Conservation (phyloP, 2,888 invertebrate species). For the Carcina quercana region DNA sequence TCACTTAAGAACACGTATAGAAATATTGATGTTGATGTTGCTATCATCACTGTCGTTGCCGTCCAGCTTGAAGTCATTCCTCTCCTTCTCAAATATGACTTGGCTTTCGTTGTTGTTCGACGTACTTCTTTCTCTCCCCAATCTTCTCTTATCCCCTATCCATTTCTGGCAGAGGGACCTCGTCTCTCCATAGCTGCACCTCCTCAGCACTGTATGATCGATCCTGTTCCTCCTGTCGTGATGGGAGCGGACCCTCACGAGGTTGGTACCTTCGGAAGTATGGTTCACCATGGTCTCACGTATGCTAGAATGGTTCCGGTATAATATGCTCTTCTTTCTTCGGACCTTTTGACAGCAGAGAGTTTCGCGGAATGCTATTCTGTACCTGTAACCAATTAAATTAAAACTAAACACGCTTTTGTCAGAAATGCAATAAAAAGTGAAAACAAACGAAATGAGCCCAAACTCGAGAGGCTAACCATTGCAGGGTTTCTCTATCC, state of each 20-base stretch:
- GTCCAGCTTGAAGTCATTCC: conserved; percentile 17
- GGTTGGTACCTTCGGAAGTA: conserved; percentile 54
- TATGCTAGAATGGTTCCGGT: conserved; percentile 76
- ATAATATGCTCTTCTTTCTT: conserved; percentile 62
- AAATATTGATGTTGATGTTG: conserved; percentile 21
- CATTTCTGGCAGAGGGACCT: conserved; percentile 40
- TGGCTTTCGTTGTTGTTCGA: conserved; percentile 40
- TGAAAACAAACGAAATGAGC: no score
- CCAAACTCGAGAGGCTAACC: no score
- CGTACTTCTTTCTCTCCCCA: conserved; percentile 26
- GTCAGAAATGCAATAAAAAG: no score
- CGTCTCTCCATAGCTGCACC: conserved; percentile 41
- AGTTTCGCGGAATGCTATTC: conserved; percentile 84
- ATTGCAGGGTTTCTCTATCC: background rate
- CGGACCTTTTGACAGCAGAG: conserved; percentile 75
- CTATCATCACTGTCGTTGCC: conserved; percentile 17
- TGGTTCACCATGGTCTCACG: conserved; percentile 74
- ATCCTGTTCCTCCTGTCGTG: conserved; percentile 29
- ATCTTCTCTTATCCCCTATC: conserved; percentile 29
- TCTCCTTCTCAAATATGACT: conserved; percentile 26
- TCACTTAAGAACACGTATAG: conserved; percentile 20
- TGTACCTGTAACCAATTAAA: conserved; percentile 81
- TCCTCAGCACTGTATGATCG: conserved; percentile 25
- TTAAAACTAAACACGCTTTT: no score
- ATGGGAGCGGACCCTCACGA: conserved; percentile 54